Evolutionary conservation across 2,113 vertebrate species (phyloP), one percentile per base, ranked within the genome.

Genomic region (Corythaixoides concolor): DNA sequence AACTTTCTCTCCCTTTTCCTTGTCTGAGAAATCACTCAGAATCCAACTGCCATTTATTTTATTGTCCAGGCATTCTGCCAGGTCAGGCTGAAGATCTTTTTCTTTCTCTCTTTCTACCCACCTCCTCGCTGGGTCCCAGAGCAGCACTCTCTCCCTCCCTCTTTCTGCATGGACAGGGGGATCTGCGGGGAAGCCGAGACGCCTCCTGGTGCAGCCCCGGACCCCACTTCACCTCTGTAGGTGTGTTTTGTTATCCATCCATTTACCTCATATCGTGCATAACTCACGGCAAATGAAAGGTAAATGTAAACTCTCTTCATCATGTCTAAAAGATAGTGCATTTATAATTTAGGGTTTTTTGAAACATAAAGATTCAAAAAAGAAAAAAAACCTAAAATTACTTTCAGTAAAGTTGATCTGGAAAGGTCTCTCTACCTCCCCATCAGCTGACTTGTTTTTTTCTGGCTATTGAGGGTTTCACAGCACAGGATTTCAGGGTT

Each of bases 291-390:
- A 89, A 84, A 52, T 7, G 20, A 9, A 30, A 81, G 12, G 6
- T 11, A 64, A n/a, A 66, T 27, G 21, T 5, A 74, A 85, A 70
- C 8, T 6, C 55, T 16, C 0, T 11, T 70, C 14, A 12, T 8
- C 10, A 1, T 28, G 16, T 6, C 20, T 22, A 43, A 41, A 20
- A 43, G 2, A 52, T 0, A 22, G 1, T 6, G 6, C 3, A 47
- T 14, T 82, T 14, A 12, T 21, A 2, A 11, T 13, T 49, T 22
- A 7, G 5, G 4, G 23, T 5, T 23, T 47, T 70, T 59, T 10
- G 3, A 23, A 64, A 39, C 5, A 43, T 3, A 45, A 0, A 41
- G 5, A 22, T 41, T 45, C 10, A 87, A 28, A 64, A 55, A 43
- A 63, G 15, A 67, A 53, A 28, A 28, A 83, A 70, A 75, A n/a